Base-by-base conservation (phyloP, 2,888 invertebrate species). In the Tricholauxania praeusta region DNA sequence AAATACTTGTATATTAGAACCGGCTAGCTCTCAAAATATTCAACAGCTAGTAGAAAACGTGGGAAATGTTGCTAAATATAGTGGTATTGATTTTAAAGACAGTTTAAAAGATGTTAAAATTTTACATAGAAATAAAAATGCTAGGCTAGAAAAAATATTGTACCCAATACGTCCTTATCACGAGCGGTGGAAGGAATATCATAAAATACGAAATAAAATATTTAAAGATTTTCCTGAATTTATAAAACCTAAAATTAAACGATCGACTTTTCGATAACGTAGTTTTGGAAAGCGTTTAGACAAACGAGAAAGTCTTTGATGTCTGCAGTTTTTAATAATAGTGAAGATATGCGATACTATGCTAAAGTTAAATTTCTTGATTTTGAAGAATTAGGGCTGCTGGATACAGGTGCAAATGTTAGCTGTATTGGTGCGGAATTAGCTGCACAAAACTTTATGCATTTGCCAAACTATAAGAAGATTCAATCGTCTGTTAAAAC, bases 361-460 rank as follows among this genome's bases (percentile, higher is more conserved):
- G 74, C 74, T 2, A 53, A 72, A 55, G 65, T 72, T 8, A 32
- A 48, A 8, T 72, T 74, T 17, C 51, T 66, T 2, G 48, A 70
- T 8, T 69, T 28, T 32, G 12, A 32, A 1, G 69, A 72, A 65
- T 63, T 72, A 28, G 69, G 72, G n/a, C 53, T 59, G 2, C 22
- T 28, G 28, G 19, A 28, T 12, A 59, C 59, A 12, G 22, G 59
- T 7, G 28, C 28, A 12, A 28, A 8, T 14, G 28, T 19, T 8
- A 59, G 59, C 28, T 59, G 59, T 22, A 22, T 3, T 14, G 71
- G 74, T 48, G 55, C 68, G 1, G 51, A 39, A 3, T 59, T 72
- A 6, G 68, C 72, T 47, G 19, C n/a, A 10, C 49, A 68, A 55
- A 14, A 71, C 51, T 74, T 71, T 12, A 14, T 1, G 0, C 22